Conservation (phyloP, 2,797 vertebrate genomes). For the Sylvia borin region DNA sequence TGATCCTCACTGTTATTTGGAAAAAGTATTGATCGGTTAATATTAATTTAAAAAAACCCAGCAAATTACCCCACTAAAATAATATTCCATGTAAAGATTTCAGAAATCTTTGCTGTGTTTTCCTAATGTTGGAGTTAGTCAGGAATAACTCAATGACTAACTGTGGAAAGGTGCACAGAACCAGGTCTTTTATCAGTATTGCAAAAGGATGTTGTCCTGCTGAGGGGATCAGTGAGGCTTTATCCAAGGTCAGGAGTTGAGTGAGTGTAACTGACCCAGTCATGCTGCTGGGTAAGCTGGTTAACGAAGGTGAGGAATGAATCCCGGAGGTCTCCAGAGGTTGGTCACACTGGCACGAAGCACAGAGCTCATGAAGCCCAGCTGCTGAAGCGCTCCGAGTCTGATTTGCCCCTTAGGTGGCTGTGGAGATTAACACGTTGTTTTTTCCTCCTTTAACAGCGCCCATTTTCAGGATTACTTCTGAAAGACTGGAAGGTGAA, state of each 20-base stretch:
- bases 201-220: slow-evolving; percentile 1
- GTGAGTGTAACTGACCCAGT: not conserved
- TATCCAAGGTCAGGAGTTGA: not conserved
- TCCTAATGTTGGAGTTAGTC: not conserved
- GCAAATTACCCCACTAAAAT: not conserved
- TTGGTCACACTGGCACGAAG: not conserved
- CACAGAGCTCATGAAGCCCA: not conserved
- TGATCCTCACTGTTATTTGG: not conserved
- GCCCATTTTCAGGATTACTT: slow-evolving; percentile 14
- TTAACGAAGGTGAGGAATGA: not conserved
- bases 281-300: not conserved
- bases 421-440: not conserved
- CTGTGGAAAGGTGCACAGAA: not conserved
- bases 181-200: not conserved
- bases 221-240: not conserved
- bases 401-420: not conserved
- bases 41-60: not conserved
- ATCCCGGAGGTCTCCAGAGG: not conserved
- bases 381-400: not conserved
- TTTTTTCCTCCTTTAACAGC: slow-evolving; percentile 12
- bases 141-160: not conserved
- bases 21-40: not conserved
- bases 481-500: not conserved
- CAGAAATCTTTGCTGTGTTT: not conserved
- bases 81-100: not conserved